These are phyloP conservation scores for Labia minor DNA, from an alignment of 2,888 invertebrate species.

Conservation along the genomic window DNA sequence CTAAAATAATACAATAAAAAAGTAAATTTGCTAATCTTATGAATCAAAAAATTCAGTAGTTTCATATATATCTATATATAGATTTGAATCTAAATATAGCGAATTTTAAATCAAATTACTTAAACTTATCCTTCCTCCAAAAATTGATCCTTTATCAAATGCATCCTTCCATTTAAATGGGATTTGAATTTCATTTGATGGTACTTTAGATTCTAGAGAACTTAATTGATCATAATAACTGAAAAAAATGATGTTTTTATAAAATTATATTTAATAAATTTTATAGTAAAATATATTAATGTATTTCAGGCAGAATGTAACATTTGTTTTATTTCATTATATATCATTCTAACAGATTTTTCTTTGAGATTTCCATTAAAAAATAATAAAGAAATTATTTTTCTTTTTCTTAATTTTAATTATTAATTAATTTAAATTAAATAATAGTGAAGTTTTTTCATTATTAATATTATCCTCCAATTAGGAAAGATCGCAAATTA, in stretches of 20 bases:
- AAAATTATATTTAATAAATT: slow-evolving; percentile 21
- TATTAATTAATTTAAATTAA: too few relatives aligned
- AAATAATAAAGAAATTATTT: too few relatives aligned
- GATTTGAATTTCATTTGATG: slow-evolving; percentile 86
- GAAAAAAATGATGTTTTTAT: slow-evolving; percentile 32
- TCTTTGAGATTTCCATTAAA: too few relatives aligned
- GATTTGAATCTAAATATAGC: too few relatives aligned
- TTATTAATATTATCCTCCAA: too few relatives aligned
- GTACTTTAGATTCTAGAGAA: slow-evolving; percentile 85
- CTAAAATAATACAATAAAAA: slow-evolving; percentile 40
- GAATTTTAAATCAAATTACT: slow-evolving; percentile 73
- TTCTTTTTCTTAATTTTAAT: too few relatives aligned
- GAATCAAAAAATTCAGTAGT: slow-evolving; percentile 15
- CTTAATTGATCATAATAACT: slow-evolving; percentile 96
- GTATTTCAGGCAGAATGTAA: neutral
- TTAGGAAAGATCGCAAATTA: too few relatives aligned
- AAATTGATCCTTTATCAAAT: slow-evolving; percentile 89
- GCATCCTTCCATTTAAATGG: slow-evolving; percentile 99
- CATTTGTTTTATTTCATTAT: neutral
- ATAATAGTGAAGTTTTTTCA: too few relatives aligned
- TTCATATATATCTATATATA: too few relatives aligned
- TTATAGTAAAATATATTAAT: neutral
- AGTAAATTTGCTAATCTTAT: too few relatives aligned
- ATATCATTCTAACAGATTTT: too few relatives aligned
- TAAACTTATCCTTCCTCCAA: slow-evolving; percentile 81